A percentile compares a stretch with the other conserved stretches of the same genome.
These are phyloP conservation scores for Leptinotarsa rubiginosa DNA, from an alignment of 2,888 invertebrate species.

Conservation along the genomic window DNA sequence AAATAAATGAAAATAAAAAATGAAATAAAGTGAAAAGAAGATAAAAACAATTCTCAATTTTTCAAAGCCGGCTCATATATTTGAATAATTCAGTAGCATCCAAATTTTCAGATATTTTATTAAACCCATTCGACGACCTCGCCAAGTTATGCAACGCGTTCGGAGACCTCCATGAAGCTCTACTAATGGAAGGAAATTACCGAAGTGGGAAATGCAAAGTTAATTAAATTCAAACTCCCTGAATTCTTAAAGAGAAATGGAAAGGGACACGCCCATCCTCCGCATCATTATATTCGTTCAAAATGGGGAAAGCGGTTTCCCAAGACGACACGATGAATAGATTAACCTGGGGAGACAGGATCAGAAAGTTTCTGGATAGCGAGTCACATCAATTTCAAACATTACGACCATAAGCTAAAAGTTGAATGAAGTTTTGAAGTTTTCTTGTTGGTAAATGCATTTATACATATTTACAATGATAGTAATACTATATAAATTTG, in stretches of 20 bases:
- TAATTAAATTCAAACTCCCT: background rate
- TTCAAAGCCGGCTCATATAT: no score
- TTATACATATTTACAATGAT: no score
- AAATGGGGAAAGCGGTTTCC: constrained; percentile 1
- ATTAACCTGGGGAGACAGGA: background rate
- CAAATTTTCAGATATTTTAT: no score
- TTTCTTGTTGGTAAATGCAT: no score
- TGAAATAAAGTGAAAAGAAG: no score
- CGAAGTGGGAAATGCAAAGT: background rate
- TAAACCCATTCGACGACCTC: no score
- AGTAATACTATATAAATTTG: no score
- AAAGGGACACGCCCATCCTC: background rate
- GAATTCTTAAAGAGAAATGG: background rate
- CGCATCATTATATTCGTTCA: background rate
- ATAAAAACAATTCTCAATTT: no score
- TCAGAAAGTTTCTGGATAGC: background rate
- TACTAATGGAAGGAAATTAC: background rate
- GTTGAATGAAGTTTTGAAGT: no score
- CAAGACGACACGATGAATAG: constrained; percentile 5
- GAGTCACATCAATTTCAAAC: background rate
- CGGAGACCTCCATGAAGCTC: background rate
- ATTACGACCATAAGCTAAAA: background rate
- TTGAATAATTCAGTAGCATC: no score
- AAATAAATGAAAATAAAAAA: no score
- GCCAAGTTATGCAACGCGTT: background rate